Evolutionary conservation across 1,140 invertebrate genomes (phyloP), one percentile per base, ranked within the genome.

Genomic region (Lepidurus apus): DNA sequence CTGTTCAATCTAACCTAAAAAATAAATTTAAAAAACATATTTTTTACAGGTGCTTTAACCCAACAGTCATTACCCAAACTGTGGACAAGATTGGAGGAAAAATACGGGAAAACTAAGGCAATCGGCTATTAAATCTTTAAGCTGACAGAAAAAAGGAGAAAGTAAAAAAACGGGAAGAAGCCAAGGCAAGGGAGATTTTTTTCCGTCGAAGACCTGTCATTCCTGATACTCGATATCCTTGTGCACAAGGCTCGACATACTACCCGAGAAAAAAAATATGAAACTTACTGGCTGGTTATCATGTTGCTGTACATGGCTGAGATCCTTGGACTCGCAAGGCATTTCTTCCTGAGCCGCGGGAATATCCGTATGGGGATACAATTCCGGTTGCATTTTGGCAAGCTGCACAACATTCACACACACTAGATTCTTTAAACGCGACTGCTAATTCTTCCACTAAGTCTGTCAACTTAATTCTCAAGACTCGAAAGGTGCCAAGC

Each of bases 231-330:
- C 34, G 34, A 34, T 34, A 34, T 34, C 34, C 34, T 34, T 34
- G 34, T 4, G 34, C 4, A 26, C 26, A 34, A 34, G 34, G 13
- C 13, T 65, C 21, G 17, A n/a, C 17, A 9, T 9, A n/a, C 21
- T 11, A 65, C 13, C 21, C 13, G 53, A 13, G 21, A 65, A 10
- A 65, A 65, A n/a, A 65, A 3, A 21, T 1, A 7, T 17, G 53
- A 13, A 17, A 65, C 53, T 65, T 65, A 65, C 53, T 65, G 17
- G 53, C 13, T 65, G 53, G 53, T 65, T 65, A 65, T 65, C 53
- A 65, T 65, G 53, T 65, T 65, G 53, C 53, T 65, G 53, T 65
- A 65, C 53, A n/a, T 65, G 53, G 53, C 53, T 65, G 53, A 65
- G 53, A 65, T 65, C 53, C 53, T 65, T 65, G 13, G 53, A 65